Conservation (phyloP, 2,113 vertebrate species). For the Mormyrus lacerda region DNA sequence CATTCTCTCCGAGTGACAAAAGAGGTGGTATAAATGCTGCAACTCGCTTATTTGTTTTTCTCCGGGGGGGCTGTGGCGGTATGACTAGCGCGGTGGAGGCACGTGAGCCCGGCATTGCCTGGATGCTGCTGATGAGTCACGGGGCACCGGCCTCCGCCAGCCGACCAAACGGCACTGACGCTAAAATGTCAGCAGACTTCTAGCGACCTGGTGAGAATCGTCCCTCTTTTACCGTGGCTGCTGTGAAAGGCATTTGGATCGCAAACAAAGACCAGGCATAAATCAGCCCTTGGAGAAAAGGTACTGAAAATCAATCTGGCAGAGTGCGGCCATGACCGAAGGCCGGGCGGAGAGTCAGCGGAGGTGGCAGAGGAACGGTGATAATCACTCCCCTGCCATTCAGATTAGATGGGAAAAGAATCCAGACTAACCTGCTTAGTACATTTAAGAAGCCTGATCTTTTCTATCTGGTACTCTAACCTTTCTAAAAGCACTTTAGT, state of each 20-base stretch:
- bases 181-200: not conserved
- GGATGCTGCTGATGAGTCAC: not conserved
- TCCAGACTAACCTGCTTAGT: not conserved
- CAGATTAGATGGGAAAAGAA: not conserved
- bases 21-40: not conserved
- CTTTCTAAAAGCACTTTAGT: not conserved
- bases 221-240: not conserved
- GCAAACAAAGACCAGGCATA: slow-evolving; percentile 8
- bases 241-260: slow-evolving; percentile 8
- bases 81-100: not conserved
- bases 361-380: not conserved
- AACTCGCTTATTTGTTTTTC: not conserved
- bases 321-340: not conserved
- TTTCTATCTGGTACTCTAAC: not conserved
- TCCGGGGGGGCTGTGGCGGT: not conserved
- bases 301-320: not conserved
- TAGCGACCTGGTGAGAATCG: not conserved
- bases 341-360: not conserved
- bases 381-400: not conserved
- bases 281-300: not conserved
- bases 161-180: not conserved
- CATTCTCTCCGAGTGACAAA: not conserved
- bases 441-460: not conserved
- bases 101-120: not conserved
- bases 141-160: not conserved